Conservation (phyloP, 1,140 invertebrate species). For the Drosophila bipectinata region DNA sequence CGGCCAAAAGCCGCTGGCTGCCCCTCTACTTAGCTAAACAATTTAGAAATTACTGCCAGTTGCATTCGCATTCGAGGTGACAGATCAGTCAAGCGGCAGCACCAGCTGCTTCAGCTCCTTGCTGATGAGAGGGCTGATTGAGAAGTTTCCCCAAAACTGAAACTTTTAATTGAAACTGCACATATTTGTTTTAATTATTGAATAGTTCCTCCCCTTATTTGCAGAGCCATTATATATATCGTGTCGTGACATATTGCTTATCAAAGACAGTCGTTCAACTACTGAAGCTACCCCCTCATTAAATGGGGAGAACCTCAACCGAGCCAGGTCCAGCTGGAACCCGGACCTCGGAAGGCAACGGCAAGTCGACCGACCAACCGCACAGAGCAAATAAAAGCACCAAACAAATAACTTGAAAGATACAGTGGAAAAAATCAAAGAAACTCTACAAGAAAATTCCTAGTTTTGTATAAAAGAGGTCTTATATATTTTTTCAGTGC, state of each 20-base stretch:
- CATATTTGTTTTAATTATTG: background rate
- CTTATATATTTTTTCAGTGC: background rate
- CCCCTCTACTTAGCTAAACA: conserved; percentile 35
- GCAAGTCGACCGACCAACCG: conserved; percentile 46
- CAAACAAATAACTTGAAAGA: conserved; percentile 1
- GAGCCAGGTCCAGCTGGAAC: conserved; percentile 21
- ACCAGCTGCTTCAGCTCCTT: conserved; percentile 18
- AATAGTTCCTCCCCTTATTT: background rate
- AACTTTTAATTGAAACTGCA: background rate
- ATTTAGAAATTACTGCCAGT: conserved; percentile 52
- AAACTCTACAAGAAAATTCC: no score
- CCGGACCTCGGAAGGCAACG: conserved; percentile 14
- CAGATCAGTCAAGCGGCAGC: conserved; percentile 33
- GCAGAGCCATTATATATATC: background rate
- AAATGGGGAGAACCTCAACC: conserved; percentile 28
- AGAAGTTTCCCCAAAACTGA: conserved; percentile 9
- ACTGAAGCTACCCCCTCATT: conserved; percentile 58
- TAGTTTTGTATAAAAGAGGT: background rate
- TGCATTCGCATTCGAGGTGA: conserved; percentile 16
- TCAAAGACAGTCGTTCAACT: conserved; percentile 42
- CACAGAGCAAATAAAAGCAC: conserved; percentile 47
- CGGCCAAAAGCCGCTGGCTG: background rate
- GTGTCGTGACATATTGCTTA: conserved; percentile 21
- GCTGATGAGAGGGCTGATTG: conserved; percentile 24
- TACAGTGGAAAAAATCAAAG: background rate